Evolutionary conservation across 30 jellyfish, hydroid and myxozoan genomes (phyloP), one percentile per base, ranked within the genome.

Genomic region (Hydractinia echinata): DNA sequence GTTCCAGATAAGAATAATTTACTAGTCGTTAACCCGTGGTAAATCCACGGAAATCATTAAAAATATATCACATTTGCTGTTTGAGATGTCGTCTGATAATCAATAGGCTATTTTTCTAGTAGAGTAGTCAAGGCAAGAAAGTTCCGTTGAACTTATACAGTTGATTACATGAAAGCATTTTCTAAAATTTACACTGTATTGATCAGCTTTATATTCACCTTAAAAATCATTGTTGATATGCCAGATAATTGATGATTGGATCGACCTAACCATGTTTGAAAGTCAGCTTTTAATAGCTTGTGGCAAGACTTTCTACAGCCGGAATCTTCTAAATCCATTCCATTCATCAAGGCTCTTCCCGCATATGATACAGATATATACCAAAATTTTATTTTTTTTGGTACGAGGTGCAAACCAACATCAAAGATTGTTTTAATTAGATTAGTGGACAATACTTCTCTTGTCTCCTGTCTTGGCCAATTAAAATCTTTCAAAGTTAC

Each of bases 391-490:
- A n/a, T 0, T n/a, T 64, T 51, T 64, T 64, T 64, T 44, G 74
- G 74, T 7, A 64, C 74, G 1, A 13, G 18, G 7, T n/a, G 19
- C 74, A 64, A n/a, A 64, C 39, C 74, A 7, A n/a, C 51, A 64
- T 64, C 16, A 51, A 44, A n/a, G 19, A 64, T 64, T 0, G 19
- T 64, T 2, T 64, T 44, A 64, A 64, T 64, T 64, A 64, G 7
- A 64, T 64, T 51, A 1, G 3, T 64, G 39, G 19, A 4, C 74
- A 64, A 64, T n/a, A 64, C 74, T 64, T 64, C 4, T 13, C 39
- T 64, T 6, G 74, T 64, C 10, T 64, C 74, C 74, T 64, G 19
- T 51, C 74, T 64, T 64, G 74, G 74, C 74, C 74, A 64, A n/a
- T 64, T 44, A 13, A n/a, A 64, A 64, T 64, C 74, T 13, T 64